Conservation (phyloP, 2,113 vertebrate genomes). For the Gymnogyps californianus region DNA sequence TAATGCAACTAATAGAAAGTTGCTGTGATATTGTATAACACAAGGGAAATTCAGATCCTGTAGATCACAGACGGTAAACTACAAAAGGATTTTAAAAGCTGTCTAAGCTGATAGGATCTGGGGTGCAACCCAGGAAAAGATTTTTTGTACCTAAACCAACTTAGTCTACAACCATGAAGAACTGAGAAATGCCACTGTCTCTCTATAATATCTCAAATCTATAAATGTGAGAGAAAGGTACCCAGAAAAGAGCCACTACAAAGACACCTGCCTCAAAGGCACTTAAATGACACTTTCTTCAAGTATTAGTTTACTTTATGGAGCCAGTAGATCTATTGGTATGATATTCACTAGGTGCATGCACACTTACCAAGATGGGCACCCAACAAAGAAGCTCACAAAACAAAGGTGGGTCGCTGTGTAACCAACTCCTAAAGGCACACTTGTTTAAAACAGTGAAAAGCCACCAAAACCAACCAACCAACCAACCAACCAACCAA, state of each 20-base stretch:
- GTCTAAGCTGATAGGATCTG: not conserved
- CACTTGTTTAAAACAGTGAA: not conserved
- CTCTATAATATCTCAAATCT: not conserved
- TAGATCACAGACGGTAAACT: not conserved
- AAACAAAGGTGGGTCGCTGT: not conserved
- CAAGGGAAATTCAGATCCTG: not conserved
- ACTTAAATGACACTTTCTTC: not conserved
- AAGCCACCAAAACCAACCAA: not conserved
- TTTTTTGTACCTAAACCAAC: not conserved
- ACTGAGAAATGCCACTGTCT: not conserved
- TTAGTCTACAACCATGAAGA: not conserved
- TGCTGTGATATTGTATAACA: not conserved
- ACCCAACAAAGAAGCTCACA: not conserved
- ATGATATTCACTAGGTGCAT: not conserved
- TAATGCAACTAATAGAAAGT: not conserved
- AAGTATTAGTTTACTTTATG: not conserved
- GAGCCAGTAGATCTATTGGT: not conserved
- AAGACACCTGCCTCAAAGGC: not conserved
- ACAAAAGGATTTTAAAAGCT: not conserved
- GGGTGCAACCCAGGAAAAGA: fast-evolving
- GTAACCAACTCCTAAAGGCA: not conserved
- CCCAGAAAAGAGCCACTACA: not conserved
- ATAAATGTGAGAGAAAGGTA: not conserved
- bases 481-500: no score
- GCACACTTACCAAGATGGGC: not conserved